Evolutionary conservation across 2,888 invertebrate genomes (phyloP).

Genomic region (Diachrysia chrysitis): DNA sequence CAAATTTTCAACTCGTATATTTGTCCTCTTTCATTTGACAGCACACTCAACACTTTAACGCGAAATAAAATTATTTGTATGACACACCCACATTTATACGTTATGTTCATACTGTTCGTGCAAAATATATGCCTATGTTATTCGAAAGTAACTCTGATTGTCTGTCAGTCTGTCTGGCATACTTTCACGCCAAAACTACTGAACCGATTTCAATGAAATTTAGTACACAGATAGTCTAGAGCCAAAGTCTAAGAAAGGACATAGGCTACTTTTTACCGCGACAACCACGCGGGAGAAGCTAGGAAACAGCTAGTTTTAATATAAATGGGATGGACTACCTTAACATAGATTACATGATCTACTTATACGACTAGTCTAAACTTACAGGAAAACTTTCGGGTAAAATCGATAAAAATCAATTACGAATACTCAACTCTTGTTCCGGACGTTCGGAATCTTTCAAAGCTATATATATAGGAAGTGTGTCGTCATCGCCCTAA

Average conservation of each 20-base stretch:
- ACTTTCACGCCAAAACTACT: too few relatives aligned
- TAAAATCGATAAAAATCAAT: slow-evolving; percentile 1
- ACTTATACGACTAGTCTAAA: slow-evolving; percentile 1
- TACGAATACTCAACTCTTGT: slow-evolving; percentile 1
- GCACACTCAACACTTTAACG: not conserved
- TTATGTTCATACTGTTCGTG: not conserved
- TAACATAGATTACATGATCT: not conserved
- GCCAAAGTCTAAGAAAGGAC: too few relatives aligned
- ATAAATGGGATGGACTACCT: not conserved
- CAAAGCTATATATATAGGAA: not conserved
- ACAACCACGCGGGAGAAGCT: too few relatives aligned
- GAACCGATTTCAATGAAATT: too few relatives aligned
- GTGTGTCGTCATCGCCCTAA: not conserved
- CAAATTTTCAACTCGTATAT: too few relatives aligned
- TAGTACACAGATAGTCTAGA: too few relatives aligned
- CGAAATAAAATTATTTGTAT: not conserved
- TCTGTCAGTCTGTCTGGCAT: too few relatives aligned
- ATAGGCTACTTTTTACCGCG: too few relatives aligned
- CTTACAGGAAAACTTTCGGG: not conserved
- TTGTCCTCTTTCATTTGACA: not conserved
- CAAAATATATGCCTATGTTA: too few relatives aligned
- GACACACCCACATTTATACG: not conserved
- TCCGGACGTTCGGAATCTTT: not conserved
- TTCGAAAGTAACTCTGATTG: too few relatives aligned
- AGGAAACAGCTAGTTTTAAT: not conserved